These are phyloP conservation scores for Gila orcuttii DNA, from an alignment of 2,113 vertebrate genomes.

Conservation along the genomic window DNA sequence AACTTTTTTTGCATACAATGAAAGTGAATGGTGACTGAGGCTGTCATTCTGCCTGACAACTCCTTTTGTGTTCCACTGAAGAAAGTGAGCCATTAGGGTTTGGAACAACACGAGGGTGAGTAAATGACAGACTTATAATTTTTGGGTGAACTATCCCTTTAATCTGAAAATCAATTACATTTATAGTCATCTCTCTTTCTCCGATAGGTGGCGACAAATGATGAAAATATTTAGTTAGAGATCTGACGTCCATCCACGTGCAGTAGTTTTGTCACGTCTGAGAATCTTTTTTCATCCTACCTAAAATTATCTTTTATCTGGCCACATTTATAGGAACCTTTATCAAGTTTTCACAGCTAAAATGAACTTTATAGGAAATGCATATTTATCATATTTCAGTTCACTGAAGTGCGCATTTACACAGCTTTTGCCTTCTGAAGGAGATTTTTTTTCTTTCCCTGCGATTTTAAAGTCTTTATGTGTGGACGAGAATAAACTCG, in stretches of 20 bases:
- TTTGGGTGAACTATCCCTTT: conserved; percentile 18
- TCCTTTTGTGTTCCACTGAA: conserved; percentile 12
- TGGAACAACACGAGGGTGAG: not conserved
- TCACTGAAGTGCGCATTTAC: not conserved
- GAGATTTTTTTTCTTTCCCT: not conserved
- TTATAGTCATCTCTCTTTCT: not conserved
- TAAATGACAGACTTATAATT: conserved; percentile 19
- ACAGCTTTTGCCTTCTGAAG: not conserved
- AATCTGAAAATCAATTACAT: conserved; percentile 16
- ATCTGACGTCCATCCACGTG: conserved; percentile 13
- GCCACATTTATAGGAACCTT: not conserved
- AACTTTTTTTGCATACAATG: not conserved
- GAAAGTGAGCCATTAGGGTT: conserved; percentile 1
- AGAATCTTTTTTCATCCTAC: not conserved
- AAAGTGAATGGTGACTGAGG: conserved; percentile 18
- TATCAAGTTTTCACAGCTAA: not conserved
- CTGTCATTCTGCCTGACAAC: conserved; percentile 20
- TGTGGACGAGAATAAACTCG: not conserved
- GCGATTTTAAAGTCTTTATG: not conserved
- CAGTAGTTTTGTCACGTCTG: not conserved
- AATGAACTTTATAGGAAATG: not conserved
- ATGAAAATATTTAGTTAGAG: not conserved
- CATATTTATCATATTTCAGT: not conserved
- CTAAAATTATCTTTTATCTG: not conserved
- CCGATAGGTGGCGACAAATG: conserved; percentile 40